phyloP scores from a whole-genome alignment of 2,797 vertebrate genomes.

The Martes flavigula region DNA sequence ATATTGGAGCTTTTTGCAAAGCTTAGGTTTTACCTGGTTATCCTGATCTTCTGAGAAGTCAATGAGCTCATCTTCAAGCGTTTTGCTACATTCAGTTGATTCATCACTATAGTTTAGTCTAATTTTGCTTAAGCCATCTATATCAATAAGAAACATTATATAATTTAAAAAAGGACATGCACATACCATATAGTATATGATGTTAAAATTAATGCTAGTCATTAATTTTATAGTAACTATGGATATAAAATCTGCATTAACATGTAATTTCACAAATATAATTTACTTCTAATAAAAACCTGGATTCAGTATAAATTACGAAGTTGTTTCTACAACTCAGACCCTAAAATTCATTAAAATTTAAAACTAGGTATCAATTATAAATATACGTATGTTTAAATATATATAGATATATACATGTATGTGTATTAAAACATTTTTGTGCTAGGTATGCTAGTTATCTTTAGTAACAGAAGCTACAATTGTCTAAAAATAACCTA shows the following conservation, averaged over 20 bases:
- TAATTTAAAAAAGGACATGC: constrained; percentile 23
- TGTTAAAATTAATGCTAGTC: not conserved
- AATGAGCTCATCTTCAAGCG: constrained; percentile 89
- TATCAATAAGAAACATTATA: constrained; percentile 71
- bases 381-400: not conserved
- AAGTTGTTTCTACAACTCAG: constrained; percentile 15
- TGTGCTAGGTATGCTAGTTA: not conserved
- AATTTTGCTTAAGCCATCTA: constrained; percentile 95
- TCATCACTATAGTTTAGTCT: constrained; percentile 90
- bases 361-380: constrained; percentile 8
- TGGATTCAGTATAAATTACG: not conserved
- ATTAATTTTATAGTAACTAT: not conserved
- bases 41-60: constrained; percentile 96
- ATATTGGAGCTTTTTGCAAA: not conserved
- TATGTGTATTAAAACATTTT: not conserved
- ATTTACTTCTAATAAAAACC: constrained; percentile 31
- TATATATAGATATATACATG: not conserved
- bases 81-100: constrained; percentile 84
- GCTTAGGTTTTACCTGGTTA: constrained; percentile 88
- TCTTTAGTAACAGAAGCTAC: not conserved
- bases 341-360: not conserved
- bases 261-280: constrained; percentile 2
- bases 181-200: not conserved
- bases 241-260: constrained; percentile 26
- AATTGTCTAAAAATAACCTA: constrained; percentile 27